Conservation (phyloP, 2,888 invertebrate genomes). For the Chaetogeoica ovagalla region DNA sequence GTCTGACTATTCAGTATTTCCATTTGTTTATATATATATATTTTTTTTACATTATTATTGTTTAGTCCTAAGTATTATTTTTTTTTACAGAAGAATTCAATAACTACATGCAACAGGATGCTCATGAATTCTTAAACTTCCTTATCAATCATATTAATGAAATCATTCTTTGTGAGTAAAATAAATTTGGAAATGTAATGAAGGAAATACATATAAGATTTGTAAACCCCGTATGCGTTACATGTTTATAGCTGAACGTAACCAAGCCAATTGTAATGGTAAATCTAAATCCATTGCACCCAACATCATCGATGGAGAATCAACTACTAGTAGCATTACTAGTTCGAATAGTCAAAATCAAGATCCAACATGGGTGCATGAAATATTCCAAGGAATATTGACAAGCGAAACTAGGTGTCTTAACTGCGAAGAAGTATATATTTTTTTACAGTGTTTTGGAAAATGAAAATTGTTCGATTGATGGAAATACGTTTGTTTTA, state of each 20-base stretch:
- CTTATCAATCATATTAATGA: slow-evolving; percentile 98
- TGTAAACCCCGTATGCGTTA: slow-evolving; percentile 24
- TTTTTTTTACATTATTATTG: slow-evolving; percentile 1
- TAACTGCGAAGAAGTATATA: slow-evolving; percentile 97
- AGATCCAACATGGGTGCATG: slow-evolving; percentile 98
- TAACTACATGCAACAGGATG: slow-evolving; percentile 99
- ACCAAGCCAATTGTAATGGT: slow-evolving; percentile 61
- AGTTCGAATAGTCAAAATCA: slow-evolving; percentile 65
- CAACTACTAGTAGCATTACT: slow-evolving; percentile 61
- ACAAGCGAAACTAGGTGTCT: slow-evolving; percentile 99
- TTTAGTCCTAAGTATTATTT: slow-evolving; percentile 9
- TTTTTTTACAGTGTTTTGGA: background rate
- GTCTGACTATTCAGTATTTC: background rate
- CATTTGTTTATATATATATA: background rate
- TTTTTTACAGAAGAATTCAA: slow-evolving; percentile 90
- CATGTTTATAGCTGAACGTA: slow-evolving; percentile 48
- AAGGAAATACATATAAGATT: background rate
- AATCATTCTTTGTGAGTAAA: slow-evolving; percentile 83
- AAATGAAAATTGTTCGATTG: background rate
- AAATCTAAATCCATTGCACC: slow-evolving; percentile 60
- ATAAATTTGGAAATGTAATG: slow-evolving; percentile 9
- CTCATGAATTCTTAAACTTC: slow-evolving; percentile 99
- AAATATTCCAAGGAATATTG: slow-evolving; percentile 98
- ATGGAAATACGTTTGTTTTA: slow-evolving; percentile 56
- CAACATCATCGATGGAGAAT: slow-evolving; percentile 60